phyloP scores from a whole-genome alignment of 1,140 invertebrate species.

The Pogonomyrmex barbatus region DNA sequence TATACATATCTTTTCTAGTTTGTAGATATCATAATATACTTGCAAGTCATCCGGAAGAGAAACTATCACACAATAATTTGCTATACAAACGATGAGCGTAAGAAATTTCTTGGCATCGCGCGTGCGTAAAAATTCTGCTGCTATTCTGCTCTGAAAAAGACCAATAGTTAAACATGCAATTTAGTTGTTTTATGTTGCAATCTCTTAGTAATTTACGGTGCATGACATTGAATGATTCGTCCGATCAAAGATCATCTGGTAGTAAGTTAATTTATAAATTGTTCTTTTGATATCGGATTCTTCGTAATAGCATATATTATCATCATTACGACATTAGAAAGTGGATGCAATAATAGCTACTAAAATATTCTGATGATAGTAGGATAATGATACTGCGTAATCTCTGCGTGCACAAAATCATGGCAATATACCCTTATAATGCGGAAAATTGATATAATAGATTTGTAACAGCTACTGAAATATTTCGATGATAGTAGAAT shows the following conservation, averaged over 20 bases:
- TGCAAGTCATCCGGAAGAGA: background rate
- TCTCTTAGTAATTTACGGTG: background rate
- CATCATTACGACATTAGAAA: slow-evolving; percentile 22
- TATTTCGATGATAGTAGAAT: too few species aligned
- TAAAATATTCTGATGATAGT: slow-evolving; percentile 30
- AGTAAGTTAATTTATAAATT: slow-evolving; percentile 46
- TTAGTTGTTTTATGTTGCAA: slow-evolving; percentile 26
- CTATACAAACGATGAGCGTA: background rate
- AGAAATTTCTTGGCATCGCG: background rate
- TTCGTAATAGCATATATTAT: slow-evolving; percentile 25
- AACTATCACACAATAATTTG: slow-evolving; percentile 5
- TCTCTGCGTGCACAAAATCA: slow-evolving; percentile 29
- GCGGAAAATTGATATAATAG: too few species aligned
- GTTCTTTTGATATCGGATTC: background rate
- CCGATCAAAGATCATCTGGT: background rate
- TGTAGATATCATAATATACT: background rate
- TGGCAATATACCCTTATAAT: background rate
- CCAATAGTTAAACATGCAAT: slow-evolving; percentile 28
- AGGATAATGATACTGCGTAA: background rate
- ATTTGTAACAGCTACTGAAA: too few species aligned
- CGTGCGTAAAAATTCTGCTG: slow-evolving; percentile 13
- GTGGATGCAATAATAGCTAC: slow-evolving; percentile 15
- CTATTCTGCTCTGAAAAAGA: background rate
- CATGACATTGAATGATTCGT: slow-evolving; percentile 17
- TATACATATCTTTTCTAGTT: background rate